Conservation (phyloP, 2,797 vertebrate genomes). For the Loriculus beryllinus region DNA sequence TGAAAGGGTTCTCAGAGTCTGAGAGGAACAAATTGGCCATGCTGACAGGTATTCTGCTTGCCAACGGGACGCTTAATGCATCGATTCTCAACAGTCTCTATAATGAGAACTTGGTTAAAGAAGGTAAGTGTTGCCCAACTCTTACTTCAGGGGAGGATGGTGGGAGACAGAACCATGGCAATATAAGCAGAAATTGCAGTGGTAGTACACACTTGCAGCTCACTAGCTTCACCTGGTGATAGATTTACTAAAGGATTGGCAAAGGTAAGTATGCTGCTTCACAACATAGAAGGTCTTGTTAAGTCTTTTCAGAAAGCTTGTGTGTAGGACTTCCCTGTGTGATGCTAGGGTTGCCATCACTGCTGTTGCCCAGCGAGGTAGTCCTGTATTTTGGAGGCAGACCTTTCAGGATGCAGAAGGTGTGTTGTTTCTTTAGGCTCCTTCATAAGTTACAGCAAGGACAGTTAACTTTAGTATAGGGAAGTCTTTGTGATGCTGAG, state of each 20-base stretch:
- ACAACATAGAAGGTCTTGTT: background rate
- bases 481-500: background rate
- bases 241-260: background rate
- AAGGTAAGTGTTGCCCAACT: constrained; percentile 79
- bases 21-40: constrained; percentile 98
- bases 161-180: background rate
- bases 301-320: background rate
- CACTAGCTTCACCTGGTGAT: background rate
- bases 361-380: background rate
- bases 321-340: background rate
- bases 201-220: background rate
- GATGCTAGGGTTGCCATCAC: background rate
- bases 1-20: constrained; percentile 97
- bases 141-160: background rate
- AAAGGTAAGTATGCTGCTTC: background rate
- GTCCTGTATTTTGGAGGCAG: background rate
- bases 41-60: constrained; percentile 94
- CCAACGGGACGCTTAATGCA: constrained; percentile 90
- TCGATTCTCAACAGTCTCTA: constrained; percentile 95
- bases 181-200: background rate
- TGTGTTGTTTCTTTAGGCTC: background rate
- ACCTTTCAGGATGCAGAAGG: background rate
- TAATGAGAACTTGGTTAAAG: constrained; percentile 97
- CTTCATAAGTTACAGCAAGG: background rate
- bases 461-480: background rate